A percentile compares a stretch with the other conserved stretches of the same genome.
Conservation (phyloP, 2,113 vertebrate genomes). For the Morphnarchus princeps region DNA sequence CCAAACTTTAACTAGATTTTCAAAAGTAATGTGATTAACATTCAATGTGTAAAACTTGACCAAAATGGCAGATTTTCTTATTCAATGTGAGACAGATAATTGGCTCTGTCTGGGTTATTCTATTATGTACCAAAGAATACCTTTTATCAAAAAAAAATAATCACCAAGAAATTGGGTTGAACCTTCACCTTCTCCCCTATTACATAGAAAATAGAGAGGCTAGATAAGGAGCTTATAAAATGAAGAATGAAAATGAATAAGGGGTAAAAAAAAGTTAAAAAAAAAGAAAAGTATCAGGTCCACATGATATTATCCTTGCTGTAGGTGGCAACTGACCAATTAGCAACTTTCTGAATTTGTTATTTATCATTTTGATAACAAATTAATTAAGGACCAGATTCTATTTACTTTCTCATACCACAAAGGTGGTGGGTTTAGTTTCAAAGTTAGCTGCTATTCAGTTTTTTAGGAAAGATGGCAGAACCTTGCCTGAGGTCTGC, state of each 20-base stretch:
- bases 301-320: not conserved
- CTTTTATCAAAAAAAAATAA: constrained; percentile 41
- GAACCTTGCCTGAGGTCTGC: not conserved
- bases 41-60: not conserved
- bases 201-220: not conserved
- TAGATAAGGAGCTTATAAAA: not conserved
- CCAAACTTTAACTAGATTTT: not conserved
- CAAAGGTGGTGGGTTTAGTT: not conserved
- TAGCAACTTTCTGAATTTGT: not conserved
- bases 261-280: not conserved
- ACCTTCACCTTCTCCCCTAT: constrained; percentile 14
- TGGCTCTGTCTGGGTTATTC: constrained; percentile 23
- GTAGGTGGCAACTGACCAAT: not conserved
- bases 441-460: not conserved
- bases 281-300: not conserved
- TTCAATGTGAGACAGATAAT: constrained; percentile 30
- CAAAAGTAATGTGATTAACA: not conserved
- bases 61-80: constrained; percentile 12
- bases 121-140: constrained; percentile 29
- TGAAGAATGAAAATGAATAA: not conserved
- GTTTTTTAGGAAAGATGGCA: not conserved
- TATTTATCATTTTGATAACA: not conserved
- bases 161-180: constrained; percentile 32
- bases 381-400: not conserved
- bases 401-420: not conserved